phyloP scores from a whole-genome alignment of 2,888 invertebrate species.

The Polydrusus tereticollis region DNA sequence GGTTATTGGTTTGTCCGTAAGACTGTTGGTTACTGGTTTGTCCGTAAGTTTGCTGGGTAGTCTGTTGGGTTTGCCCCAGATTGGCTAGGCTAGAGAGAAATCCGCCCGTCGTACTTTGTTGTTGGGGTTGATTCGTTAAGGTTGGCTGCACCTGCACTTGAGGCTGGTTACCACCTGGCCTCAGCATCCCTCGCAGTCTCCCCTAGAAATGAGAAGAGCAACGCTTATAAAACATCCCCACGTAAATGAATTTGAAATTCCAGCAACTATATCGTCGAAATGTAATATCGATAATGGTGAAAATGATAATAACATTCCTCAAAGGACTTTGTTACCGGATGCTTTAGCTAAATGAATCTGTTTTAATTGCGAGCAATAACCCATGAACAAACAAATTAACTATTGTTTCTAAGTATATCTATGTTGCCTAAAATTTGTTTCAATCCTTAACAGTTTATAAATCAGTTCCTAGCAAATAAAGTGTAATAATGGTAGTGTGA shows the following conservation, averaged over 20 bases:
- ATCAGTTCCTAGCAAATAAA: conserved; percentile 33
- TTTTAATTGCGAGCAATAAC: conserved; percentile 1
- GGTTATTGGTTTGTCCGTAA: conserved; percentile 57
- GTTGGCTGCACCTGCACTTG: too few species aligned
- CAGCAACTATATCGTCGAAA: background rate
- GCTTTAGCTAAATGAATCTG: background rate
- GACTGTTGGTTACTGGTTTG: conserved; percentile 54
- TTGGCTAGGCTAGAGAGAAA: conserved; percentile 57
- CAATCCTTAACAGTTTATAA: background rate
- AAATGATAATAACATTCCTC: background rate
- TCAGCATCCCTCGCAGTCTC: conserved; percentile 75
- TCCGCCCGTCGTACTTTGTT: conserved; percentile 50
- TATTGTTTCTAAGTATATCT: background rate
- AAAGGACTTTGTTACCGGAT: background rate
- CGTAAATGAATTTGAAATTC: background rate
- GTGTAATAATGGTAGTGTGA: conserved; percentile 29
- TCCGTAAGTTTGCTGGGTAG: conserved; percentile 59
- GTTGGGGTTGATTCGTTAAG: conserved; percentile 48
- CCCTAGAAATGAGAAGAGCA: conserved; percentile 64
- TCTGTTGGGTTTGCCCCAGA: conserved; percentile 46
- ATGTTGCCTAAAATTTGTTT: background rate
- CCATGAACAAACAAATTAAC: background rate
- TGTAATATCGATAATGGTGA: background rate
- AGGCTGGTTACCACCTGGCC: conserved; percentile 68
- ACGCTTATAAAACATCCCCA: background rate